phyloP scores from a whole-genome alignment of 1,140 invertebrate genomes.

The Lucilia cuprina region DNA sequence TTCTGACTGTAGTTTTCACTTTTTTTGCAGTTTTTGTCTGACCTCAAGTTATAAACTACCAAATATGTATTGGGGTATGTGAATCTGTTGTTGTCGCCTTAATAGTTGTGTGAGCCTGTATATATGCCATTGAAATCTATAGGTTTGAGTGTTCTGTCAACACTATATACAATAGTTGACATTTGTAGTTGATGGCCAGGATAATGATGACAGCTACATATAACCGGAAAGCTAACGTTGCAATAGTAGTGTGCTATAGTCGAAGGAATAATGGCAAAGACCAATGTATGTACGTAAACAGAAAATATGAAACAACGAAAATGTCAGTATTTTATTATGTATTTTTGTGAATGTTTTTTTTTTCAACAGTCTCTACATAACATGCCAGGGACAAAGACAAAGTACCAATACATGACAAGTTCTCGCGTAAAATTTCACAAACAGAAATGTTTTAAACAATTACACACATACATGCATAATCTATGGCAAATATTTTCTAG shows the following conservation, averaged over 20 bases:
- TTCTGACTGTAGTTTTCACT: background rate
- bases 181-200: constrained; percentile 36
- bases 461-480: background rate
- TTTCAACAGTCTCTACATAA: background rate
- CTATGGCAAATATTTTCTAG: background rate
- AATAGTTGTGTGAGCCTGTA: background rate
- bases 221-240: background rate
- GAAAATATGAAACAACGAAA: background rate
- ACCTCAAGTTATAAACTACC: constrained; percentile 5
- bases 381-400: constrained; percentile 1
- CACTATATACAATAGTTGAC: constrained; percentile 37
- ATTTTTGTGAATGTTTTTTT: background rate
- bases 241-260: background rate
- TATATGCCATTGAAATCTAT: constrained; percentile 17
- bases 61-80: background rate
- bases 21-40: constrained; percentile 4
- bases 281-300: background rate
- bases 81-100: background rate
- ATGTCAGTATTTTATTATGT: background rate
- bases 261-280: background rate
- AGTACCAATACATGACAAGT: constrained; percentile 28
- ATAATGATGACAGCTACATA: constrained; percentile 39
- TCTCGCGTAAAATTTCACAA: background rate
- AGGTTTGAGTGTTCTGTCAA: constrained; percentile 39
- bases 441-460: background rate